A percentile compares a stretch with the other conserved stretches of the same genome.
phyloP scores from a whole-genome alignment of 2,888 invertebrate genomes.

The Amiota minor region DNA sequence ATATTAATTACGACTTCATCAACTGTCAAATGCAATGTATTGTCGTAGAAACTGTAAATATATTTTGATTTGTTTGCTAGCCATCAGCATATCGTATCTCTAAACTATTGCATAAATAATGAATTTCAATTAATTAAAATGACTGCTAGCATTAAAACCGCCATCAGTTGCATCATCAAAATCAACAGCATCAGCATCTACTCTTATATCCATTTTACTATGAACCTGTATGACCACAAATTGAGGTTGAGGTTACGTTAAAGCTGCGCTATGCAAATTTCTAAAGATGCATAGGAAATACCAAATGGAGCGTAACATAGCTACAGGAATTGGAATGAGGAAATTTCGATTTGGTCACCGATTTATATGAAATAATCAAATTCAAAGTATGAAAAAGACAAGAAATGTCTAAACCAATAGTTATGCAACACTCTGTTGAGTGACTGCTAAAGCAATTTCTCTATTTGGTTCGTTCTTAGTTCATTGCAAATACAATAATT shows the following conservation, averaged over 20 bases:
- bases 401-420: too few relatives aligned
- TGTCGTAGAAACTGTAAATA: not conserved
- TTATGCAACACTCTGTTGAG: not conserved
- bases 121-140: slow-evolving; percentile 15
- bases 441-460: not conserved
- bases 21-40: too few relatives aligned
- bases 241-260: not conserved
- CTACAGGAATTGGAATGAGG: not conserved
- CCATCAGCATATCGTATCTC: not conserved
- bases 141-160: not conserved
- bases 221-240: not conserved
- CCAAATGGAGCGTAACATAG: not conserved
- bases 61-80: not conserved
- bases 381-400: not conserved
- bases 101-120: slow-evolving; percentile 13
- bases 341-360: too few relatives aligned
- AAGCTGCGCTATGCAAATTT: not conserved
- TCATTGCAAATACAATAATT: too few relatives aligned
- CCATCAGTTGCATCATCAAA: not conserved
- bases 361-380: not conserved
- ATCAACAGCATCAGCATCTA: not conserved
- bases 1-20: not conserved
- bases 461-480: not conserved
- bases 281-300: not conserved
- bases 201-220: not conserved